Evolutionary conservation across 2,888 invertebrate species (phyloP), one percentile per base, ranked within the genome.

Genomic region (Saturnia pavonia): DNA sequence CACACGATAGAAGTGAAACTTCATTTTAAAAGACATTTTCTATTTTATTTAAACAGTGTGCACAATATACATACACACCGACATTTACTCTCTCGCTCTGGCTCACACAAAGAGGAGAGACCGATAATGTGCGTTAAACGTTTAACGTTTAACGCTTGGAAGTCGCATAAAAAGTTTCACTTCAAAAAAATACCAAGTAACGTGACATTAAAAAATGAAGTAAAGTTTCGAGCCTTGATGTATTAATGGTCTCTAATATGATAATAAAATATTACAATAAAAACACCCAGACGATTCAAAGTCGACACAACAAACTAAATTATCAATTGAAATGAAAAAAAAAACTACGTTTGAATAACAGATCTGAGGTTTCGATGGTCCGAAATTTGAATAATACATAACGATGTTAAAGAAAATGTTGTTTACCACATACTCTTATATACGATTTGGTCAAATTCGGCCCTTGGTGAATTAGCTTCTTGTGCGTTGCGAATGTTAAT

Each of bases 361-460:
- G 75, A 85, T 83, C 84, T 81, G 89, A 82, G 12, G 27, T 60
- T 60, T 60, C 57, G 57, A 60, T 27, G 57, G 57, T 27, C 25
- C 25, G 57, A 85, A 89, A 74, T 76, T 79, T 80, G 80, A 84
- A 79, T 75, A 81, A 83, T 81, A 77, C 79, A 71, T n/a, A 65
- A n/a, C 65, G 40, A n/a, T 65, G 65, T 65, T 65, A 8, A n/a
- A 19, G 51, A 76, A 75, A 78, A 79, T 76, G 78, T 77, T 78
- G 78, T 79, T 78, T 80, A 79, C 81, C 79, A 80, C 78, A 75
- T 76, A 78, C 79, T 80, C 81, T 80, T 78, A 80, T 60, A 79
- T 74, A 73, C 74, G 73, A 69, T 73, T 76, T 78, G 73, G 73
- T 75, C 79, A 79, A 81, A 81, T 76, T 75, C 74, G 74, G 72